Percentiles rank a stretch among this genome's conserved stretches.
Conservation (phyloP, 2,113 vertebrate genomes). For the Arizona elegans region DNA sequence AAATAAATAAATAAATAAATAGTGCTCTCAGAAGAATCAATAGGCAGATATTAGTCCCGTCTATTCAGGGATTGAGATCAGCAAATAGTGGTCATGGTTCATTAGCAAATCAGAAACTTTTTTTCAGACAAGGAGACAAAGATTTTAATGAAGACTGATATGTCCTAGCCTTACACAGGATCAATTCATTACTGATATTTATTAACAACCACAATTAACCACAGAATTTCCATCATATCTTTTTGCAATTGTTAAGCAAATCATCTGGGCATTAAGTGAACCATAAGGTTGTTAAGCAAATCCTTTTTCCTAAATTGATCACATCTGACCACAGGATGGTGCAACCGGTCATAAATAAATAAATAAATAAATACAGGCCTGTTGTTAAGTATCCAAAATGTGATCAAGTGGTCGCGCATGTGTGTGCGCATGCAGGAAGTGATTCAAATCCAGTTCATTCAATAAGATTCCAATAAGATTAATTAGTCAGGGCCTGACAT, state of each 20-base stretch:
- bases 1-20: too few relatives aligned
- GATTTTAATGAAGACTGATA: neutral
- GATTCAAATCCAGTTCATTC: neutral
- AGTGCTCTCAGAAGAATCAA: neutral
- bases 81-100: neutral
- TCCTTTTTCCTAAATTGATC: neutral
- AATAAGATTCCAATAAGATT: neutral
- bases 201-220: neutral
- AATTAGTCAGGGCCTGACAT: neutral
- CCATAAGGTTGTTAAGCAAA: neutral
- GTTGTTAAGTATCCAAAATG: neutral
- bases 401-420: neutral
- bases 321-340: neutral
- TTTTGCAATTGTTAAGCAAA: neutral
- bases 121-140: neutral
- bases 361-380: neutral
- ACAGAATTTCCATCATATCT: neutral
- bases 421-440: neutral
- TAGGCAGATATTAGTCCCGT: neutral
- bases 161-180: neutral
- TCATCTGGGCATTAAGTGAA: neutral
- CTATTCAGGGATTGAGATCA: neutral
- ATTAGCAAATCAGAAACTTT: neutral
- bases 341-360: neutral
- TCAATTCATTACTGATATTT: neutral